These are phyloP conservation scores for Microhierax caerulescens DNA, from an alignment of 2,797 vertebrate genomes.

Conservation along the genomic window DNA sequence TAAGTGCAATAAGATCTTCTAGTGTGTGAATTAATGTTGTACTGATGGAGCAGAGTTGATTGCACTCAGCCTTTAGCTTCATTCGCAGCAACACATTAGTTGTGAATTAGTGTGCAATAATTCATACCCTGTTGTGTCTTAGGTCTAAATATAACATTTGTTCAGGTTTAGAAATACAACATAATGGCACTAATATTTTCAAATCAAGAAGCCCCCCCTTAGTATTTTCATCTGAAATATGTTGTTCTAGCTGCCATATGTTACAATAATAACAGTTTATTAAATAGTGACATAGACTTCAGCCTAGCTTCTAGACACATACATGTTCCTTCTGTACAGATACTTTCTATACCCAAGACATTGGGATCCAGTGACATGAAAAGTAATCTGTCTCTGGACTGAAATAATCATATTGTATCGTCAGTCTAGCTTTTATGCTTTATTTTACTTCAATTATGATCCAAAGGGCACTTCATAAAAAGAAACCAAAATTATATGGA, in stretches of 20 bases:
- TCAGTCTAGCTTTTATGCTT: background rate
- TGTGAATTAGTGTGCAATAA: slow-evolving; percentile 78
- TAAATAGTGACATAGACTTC: background rate
- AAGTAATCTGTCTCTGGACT: background rate
- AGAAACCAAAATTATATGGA: background rate
- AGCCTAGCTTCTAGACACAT: background rate
- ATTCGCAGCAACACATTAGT: slow-evolving; percentile 71
- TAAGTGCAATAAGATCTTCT: slow-evolving; percentile 66
- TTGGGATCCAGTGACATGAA: background rate
- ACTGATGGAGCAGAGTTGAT: slow-evolving; percentile 71
- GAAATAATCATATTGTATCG: background rate
- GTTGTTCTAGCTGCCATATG: slow-evolving; percentile 60
- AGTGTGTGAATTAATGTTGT: slow-evolving; percentile 71
- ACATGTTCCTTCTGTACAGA: background rate
- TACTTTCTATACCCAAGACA: background rate
- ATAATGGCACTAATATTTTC: slow-evolving; percentile 73
- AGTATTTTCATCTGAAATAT: slow-evolving; percentile 69
- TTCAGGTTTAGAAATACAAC: slow-evolving; percentile 72
- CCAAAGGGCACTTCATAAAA: background rate
- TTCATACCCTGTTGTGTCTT: slow-evolving; percentile 74
- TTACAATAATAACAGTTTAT: slow-evolving; percentile 59
- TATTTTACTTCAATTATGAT: background rate
- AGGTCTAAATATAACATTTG: slow-evolving; percentile 76
- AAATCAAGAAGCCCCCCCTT: slow-evolving; percentile 58
- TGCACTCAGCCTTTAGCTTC: slow-evolving; percentile 72